Base-by-base conservation (phyloP, 2,113 vertebrate genomes). In the Nansenia antarctica region DNA sequence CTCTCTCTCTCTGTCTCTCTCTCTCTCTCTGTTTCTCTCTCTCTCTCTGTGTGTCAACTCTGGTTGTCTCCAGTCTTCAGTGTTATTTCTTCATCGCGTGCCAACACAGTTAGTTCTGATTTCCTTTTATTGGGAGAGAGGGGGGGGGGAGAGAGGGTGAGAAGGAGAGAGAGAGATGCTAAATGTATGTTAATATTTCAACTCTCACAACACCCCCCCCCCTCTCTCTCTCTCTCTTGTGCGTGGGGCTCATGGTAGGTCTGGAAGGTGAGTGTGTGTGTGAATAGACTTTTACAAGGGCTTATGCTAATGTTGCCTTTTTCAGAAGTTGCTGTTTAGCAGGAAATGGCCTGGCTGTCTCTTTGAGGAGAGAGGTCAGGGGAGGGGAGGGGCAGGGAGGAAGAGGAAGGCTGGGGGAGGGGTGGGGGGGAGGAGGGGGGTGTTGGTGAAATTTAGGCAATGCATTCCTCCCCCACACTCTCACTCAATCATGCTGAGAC, bases 211-310 rank as follows among this genome's bases (percentile, higher is more conserved):
- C 15, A 42, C 18, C 39, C 12, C 20, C 20, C 45, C 12, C 18
- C 8, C 20, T 15, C n/a, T 49, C n/a, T 6, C 6, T 20, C n/a
- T 49, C 20, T 49, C n/a, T n/a, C 9, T 9, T 49, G n/a, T 49
- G 6, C n/a, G 45, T 49, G 15, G n/a, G n/a, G n/a, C n/a, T n/a
- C n/a, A n/a, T n/a, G n/a, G n/a, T n/a, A n/a, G n/a, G n/a, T n/a
- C n/a, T 11, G 11, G 62, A 37, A 54, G 42, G 57, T 47, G 29
- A 11, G 27, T 6, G 65, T 58, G 62, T 58, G 37, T 64, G 60
- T 69, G 45, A 49, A 49, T 49, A 20, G 45, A 3, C 5, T 22
- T 49, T 49, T 49, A 20, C 45, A 3, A 49, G 14, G n/a, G 45
- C 45, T 49, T 22, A 49, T 49, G 45, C n/a, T 49, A 49, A 49